Conservation (phyloP, 2,888 invertebrate species). For the Synanthedon tipuliformis region DNA sequence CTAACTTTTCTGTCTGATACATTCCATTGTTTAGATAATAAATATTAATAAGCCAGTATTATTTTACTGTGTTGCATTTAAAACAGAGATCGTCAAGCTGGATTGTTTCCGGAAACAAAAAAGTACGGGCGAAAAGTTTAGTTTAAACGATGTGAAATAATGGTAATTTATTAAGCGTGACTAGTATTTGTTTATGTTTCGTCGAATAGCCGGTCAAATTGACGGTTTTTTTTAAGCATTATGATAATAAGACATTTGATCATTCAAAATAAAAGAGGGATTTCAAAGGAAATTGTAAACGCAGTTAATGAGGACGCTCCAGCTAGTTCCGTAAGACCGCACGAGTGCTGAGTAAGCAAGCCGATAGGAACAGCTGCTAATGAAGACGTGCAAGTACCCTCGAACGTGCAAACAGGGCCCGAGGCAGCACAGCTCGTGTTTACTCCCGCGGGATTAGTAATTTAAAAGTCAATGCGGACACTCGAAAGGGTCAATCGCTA, state of each 20-base stretch:
- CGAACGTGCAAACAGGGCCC: slow-evolving; percentile 57
- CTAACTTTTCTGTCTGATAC: slow-evolving; percentile 5
- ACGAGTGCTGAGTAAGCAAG: slow-evolving; percentile 55
- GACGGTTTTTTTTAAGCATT: slow-evolving; percentile 27
- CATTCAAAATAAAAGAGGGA: background rate
- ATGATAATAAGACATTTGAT: background rate
- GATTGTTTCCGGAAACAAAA: slow-evolving; percentile 62
- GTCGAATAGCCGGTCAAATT: slow-evolving; percentile 43
- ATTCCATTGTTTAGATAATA: slow-evolving; percentile 59
- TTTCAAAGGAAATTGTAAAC: slow-evolving; percentile 4
- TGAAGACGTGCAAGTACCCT: slow-evolving; percentile 67
- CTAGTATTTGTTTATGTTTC: slow-evolving; percentile 24
- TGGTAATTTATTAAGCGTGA: slow-evolving; percentile 43
- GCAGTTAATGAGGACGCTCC: background rate
- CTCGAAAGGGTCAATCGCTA: slow-evolving; percentile 68
- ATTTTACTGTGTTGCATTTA: slow-evolving; percentile 32
- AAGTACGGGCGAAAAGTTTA: slow-evolving; percentile 33
- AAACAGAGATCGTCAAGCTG: slow-evolving; percentile 47
- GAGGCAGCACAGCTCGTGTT: slow-evolving; percentile 55
- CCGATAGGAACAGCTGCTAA: slow-evolving; percentile 32
- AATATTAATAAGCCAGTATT: slow-evolving; percentile 52
- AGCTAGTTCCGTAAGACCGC: slow-evolving; percentile 9
- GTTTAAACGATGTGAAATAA: slow-evolving; percentile 41
- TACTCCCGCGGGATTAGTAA: slow-evolving; percentile 67
- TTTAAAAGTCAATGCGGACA: slow-evolving; percentile 71